Evolutionary conservation across 2,888 invertebrate genomes (phyloP), one percentile per base, ranked within the genome.

Genomic region (Eulithis prunata): DNA sequence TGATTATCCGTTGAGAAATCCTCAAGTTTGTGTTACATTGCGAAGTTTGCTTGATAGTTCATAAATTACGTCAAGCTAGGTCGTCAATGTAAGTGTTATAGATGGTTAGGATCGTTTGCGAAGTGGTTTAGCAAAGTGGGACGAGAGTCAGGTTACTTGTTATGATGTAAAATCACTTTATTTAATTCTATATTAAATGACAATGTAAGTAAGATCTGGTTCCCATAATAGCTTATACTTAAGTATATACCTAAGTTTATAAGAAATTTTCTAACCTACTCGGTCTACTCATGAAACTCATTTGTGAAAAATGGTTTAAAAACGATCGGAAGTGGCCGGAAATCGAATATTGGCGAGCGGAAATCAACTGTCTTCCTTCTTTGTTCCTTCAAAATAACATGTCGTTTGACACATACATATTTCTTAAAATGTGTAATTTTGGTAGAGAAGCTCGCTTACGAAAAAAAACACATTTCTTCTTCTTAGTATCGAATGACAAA

Each of bases 101-200:
- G 57, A 21, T 55, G 47, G 52, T 47, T 47, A 38, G 56, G 36
- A 46, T 56, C 36, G 53, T 62, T 62, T 14, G 8, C 21, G 54
- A 64, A 57, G 72, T 64, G 64, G 62, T 70, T 57, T 57, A 64
- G 58, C 56, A 58, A 72, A 70, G 68, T 69, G 62, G 64, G n/a
- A 55, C 71, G 64, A 66, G 74, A 62, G 70, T 82, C 66, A 58
- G 64, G 57, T 79, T 82, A 78, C 82, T 68, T 69, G 69, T 1
- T 21, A 21, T 71, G 71, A 52, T 38, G 41, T 41, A 28, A 49
- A 57, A 7, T 28, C 2, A 28, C 2, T 47, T 8, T 13, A 46
- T 46, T 8, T 47, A 1, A 21, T 49, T 49, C 10, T n/a, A 8
- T 7, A 46, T 13, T 4, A 47, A 47, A 38, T 38, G 14, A 47